Base-by-base conservation (phyloP, 2,113 vertebrate species). In the Galbula dea region DNA sequence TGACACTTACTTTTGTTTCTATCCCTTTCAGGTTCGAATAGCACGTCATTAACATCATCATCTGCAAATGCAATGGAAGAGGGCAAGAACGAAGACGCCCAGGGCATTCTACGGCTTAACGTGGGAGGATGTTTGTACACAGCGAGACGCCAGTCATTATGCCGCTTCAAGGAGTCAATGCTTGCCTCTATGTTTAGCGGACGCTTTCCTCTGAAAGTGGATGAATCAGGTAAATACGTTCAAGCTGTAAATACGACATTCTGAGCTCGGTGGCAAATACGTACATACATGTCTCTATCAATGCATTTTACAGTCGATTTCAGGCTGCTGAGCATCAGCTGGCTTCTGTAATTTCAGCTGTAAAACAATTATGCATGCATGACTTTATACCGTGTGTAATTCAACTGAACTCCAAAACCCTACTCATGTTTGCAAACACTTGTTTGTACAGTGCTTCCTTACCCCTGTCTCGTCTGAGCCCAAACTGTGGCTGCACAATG, bases 151-250 rank as follows among this genome's bases (percentile, higher is more conserved):
- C 69, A 96, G 48, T 97, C 97, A 52, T 61, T 98, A 55, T 98
- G 97, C 52, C 89, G 91, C 61, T 98, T 97, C 41, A 97, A 97
- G 90, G 96, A 97, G 37, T 98, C 97, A 4, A 91, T 97, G 97
- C 94, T 98, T 57, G 96, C 95, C 9, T 96, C 98, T 19, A 97
- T 98, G 97, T 98, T 98, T 58, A 98, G 97, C 82, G 97, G 97
- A 39, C 67, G 94, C 46, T 98, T 98, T 94, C 97, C 97, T 93
- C 83, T 98, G 34, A 97, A 97, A 94, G 93, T 92, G 71, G 97
- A 98, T 88, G 87, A 97, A 67, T 96, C 96, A 17, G 97, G 97
- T 97, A 97, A 97, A 71, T 84, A 77, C 11, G 9, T 23, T 43
- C 57, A 78, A 88, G 32, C 67, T 82, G 13, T 91, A 92, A 88